Evolutionary conservation across 2,797 vertebrate species (phyloP).

Genomic region (Antrozous pallidus): DNA sequence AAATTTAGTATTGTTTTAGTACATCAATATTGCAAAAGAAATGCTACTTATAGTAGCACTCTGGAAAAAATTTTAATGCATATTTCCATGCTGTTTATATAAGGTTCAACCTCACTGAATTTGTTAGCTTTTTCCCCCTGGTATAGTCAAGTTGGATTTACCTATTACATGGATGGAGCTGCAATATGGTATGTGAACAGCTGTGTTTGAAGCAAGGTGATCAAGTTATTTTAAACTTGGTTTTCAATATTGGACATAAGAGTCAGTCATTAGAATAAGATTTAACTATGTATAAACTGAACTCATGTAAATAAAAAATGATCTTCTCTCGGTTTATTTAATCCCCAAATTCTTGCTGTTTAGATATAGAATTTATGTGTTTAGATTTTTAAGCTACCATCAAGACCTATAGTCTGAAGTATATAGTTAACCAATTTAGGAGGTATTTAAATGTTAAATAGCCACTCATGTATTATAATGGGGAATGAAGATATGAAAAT

Average conservation of each 20-base stretch:
- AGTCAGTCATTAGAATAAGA: conserved; percentile 14
- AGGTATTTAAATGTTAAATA: conserved; percentile 19
- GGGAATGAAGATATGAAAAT: conserved; percentile 58
- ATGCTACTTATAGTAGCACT: conserved; percentile 49
- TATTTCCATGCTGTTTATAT: conserved; percentile 47
- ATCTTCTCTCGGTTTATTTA: conserved; percentile 66
- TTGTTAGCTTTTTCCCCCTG: conserved; percentile 58
- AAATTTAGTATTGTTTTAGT: conserved; percentile 72
- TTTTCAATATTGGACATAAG: conserved; percentile 81
- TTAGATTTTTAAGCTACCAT: conserved; percentile 45
- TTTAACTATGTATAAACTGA: conserved; percentile 51
- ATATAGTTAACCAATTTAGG: conserved; percentile 12
- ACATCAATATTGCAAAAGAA: conserved; percentile 69
- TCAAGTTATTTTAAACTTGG: conserved; percentile 69
- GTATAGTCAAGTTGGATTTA: conserved; percentile 45
- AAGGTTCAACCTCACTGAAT: not conserved
- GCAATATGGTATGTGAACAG: conserved; percentile 46
- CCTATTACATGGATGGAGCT: conserved; percentile 36
- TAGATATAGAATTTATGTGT: conserved; percentile 46
- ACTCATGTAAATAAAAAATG: conserved; percentile 72
- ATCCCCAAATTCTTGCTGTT: conserved; percentile 37
- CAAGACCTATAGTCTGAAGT: conserved; percentile 4
- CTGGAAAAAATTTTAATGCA: not conserved
- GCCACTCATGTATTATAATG: conserved; percentile 41
- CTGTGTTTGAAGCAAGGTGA: conserved; percentile 68